Base-by-base conservation (phyloP, 2,888 invertebrate genomes). In the Mythimna lalbum region DNA sequence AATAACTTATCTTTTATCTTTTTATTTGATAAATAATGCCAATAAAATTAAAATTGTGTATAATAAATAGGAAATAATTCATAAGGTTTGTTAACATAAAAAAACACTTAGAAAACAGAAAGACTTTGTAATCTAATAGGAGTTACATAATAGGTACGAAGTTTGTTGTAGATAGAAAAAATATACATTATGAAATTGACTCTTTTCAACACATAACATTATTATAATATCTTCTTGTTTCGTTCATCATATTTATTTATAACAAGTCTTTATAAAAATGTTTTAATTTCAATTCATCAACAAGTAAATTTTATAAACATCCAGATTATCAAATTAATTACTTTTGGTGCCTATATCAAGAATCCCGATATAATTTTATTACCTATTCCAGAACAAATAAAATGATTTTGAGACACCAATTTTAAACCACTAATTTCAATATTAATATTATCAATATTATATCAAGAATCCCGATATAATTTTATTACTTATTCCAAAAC, bases 121-220 rank as follows among this genome's bases (percentile, higher is more conserved):
- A 87, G 86, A 88, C 85, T 88, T 89, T 85, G 79, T 81, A 80
- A 83, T 74, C 63, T 70, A 79, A 81, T 86, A 86, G 76, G 75
- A 81, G 78, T 79, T 79, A 84, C 69, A 69, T 65, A 70, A 80
- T 79, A 78, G 78, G 78, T 76, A 75, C 75, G 61, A 79, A 74
- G 82, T 85, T 87, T 86, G 84, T 86, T 84, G 80, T 89, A 89
- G 90, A 82, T 84, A 89, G 88, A 81, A 78, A 69, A 84, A 83
- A 83, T 78, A 85, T 82, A 82, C 67, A 76, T 81, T 56, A 71
- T 71, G 33, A 71, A 74, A 75, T 64, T 69, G 65, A 57, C 53
- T 82, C 36, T 50, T 72, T 63, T 69, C 31, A 27, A 50, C 33
- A 10, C 2, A 43, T 23, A 49, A 39, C 1, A 60, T 63, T 52